Percentiles rank a stretch among this genome's conserved stretches.
These are phyloP conservation scores for Athalia rosae DNA, from an alignment of 2,888 invertebrate species.

Conservation along the genomic window DNA sequence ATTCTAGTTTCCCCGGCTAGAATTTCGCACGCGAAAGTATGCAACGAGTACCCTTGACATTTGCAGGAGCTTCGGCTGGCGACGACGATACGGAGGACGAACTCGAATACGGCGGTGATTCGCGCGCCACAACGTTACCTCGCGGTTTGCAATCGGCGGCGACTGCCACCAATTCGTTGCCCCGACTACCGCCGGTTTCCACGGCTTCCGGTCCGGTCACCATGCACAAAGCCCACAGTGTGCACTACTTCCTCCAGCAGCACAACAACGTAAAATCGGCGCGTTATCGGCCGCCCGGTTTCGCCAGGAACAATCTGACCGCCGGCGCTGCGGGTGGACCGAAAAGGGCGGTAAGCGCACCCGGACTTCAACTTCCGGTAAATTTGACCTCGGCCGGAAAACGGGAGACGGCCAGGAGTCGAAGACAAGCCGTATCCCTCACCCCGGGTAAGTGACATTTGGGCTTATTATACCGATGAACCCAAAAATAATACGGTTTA, in stretches of 20 bases:
- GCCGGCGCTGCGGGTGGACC: slow-evolving; percentile 74
- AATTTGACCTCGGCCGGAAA: slow-evolving; percentile 62
- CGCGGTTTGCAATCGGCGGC: slow-evolving; percentile 78
- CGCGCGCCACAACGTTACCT: slow-evolving; percentile 79
- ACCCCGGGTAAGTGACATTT: slow-evolving; percentile 67
- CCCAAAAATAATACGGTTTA: background rate
- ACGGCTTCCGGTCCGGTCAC: slow-evolving; percentile 66
- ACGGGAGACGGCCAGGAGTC: slow-evolving; percentile 75
- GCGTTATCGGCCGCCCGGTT: slow-evolving; percentile 89
- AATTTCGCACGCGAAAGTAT: slow-evolving; percentile 8
- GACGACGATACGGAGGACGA: slow-evolving; percentile 72
- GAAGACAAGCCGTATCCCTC: slow-evolving; percentile 75
- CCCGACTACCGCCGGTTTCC: slow-evolving; percentile 81
- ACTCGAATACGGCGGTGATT: slow-evolving; percentile 69
- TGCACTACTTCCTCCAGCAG: slow-evolving; percentile 76
- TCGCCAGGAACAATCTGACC: slow-evolving; percentile 76
- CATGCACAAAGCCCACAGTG: slow-evolving; percentile 81
- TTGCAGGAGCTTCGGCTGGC: slow-evolving; percentile 75
- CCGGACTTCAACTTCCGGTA: slow-evolving; percentile 81
- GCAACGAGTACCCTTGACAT: slow-evolving; percentile 50
- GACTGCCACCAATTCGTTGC: slow-evolving; percentile 84
- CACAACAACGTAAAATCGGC: slow-evolving; percentile 87
- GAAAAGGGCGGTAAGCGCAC: slow-evolving; percentile 85
- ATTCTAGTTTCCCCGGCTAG: too few relatives aligned
- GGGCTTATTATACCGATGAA: background rate